A percentile compares a stretch with the other conserved stretches of the same genome.
phyloP scores from a whole-genome alignment of 1,140 invertebrate species.

The Alviniconcha marisindica region DNA sequence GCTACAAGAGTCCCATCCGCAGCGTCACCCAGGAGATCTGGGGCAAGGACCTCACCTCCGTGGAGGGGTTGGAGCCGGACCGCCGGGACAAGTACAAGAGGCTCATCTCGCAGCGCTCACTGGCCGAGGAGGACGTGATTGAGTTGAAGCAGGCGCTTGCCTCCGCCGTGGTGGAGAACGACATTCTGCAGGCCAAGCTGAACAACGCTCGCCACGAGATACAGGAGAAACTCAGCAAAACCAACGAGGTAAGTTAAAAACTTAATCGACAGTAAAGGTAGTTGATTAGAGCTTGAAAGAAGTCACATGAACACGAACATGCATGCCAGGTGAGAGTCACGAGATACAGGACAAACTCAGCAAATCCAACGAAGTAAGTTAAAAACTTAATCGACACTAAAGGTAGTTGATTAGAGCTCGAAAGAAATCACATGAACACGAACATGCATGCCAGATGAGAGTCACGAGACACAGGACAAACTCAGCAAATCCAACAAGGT shows the following conservation, averaged over 20 bases:
- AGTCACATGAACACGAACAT: no score
- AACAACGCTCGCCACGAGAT: conserved; percentile 67
- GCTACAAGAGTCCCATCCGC: conserved; percentile 65
- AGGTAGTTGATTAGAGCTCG: no score
- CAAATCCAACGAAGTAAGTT: no score
- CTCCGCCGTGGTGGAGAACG: conserved; percentile 65
- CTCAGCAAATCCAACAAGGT: no score
- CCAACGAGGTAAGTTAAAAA: conserved; percentile 62
- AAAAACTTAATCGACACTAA: no score
- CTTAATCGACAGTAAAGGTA: no score
- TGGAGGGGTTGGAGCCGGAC: conserved; percentile 50
- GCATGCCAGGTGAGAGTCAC: no score
- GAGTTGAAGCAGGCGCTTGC: conserved; percentile 70
- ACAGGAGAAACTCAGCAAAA: conserved; percentile 65
- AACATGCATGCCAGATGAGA: no score
- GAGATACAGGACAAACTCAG: no score
- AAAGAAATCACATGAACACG: no score
- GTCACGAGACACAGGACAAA: no score
- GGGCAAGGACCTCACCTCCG: conserved; percentile 56
- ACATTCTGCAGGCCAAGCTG: conserved; percentile 67
- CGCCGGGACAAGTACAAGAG: conserved; percentile 55
- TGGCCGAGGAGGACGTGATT: conserved; percentile 59
- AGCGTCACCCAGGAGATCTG: conserved; percentile 68
- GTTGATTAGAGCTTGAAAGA: no score
- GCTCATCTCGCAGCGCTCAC: conserved; percentile 48